phyloP scores from a whole-genome alignment of 2,888 invertebrate species.

The Nephrotoma appendiculata region DNA sequence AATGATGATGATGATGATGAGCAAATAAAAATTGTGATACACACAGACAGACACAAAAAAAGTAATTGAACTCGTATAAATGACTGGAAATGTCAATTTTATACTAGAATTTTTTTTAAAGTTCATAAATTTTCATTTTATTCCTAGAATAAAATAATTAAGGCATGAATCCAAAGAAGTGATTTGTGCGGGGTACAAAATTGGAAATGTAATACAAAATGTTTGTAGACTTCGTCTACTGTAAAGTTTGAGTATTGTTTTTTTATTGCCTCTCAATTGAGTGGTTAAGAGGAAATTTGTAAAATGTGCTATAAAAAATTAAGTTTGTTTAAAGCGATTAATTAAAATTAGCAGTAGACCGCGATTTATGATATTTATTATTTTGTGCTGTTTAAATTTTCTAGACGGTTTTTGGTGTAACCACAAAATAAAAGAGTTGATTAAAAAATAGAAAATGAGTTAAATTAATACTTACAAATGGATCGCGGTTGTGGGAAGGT shows the following conservation, averaged over 20 bases:
- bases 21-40: background rate
- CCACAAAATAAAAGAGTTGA: too few relatives aligned
- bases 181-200: background rate
- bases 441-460: too few relatives aligned
- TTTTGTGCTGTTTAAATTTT: too few relatives aligned
- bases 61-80: background rate
- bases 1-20: background rate
- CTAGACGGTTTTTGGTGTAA: too few relatives aligned
- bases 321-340: too few relatives aligned
- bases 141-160: background rate
- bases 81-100: background rate
- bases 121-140: background rate
- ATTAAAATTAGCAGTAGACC: too few relatives aligned
- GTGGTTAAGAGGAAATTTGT: background rate
- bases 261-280: background rate
- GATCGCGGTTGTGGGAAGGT: too few relatives aligned
- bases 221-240: background rate
- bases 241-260: background rate
- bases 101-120: background rate
- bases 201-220: background rate
- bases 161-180: background rate
- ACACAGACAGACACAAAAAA: background rate
- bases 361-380: too few relatives aligned
- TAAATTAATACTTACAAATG: too few relatives aligned
- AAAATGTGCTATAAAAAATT: too few relatives aligned